Conservation (phyloP, 2,797 vertebrate species). For the Rhyacichthys aspro region DNA sequence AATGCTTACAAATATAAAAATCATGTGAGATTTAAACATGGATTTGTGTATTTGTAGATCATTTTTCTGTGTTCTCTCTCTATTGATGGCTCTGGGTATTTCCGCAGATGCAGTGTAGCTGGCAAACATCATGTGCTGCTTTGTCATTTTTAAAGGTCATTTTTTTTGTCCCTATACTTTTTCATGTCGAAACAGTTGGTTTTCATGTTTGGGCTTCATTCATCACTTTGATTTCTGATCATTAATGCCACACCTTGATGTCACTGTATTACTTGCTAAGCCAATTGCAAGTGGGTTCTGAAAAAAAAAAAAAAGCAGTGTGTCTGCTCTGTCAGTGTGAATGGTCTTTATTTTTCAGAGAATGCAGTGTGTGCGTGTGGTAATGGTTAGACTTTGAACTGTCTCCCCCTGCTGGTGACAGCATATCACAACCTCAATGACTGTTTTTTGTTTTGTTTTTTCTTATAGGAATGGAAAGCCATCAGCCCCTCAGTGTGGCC, state of each 20-base stretch:
- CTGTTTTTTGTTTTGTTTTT: constrained; percentile 29
- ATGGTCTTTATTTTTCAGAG: background rate
- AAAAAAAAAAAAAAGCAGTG: constrained; percentile 11
- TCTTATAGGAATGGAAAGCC: constrained; percentile 79
- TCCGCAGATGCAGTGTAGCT: constrained; percentile 87
- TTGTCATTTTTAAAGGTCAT: constrained; percentile 71
- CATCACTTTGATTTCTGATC: constrained; percentile 33
- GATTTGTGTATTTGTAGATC: too few relatives aligned
- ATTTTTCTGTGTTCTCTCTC: constrained; percentile 47
- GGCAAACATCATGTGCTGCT: constrained; percentile 88
- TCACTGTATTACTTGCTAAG: constrained; percentile 6
- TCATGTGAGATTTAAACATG: background rate
- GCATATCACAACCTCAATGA: constrained; percentile 13
- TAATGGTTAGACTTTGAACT: constrained; percentile 23
- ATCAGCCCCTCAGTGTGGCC: constrained; percentile 86
- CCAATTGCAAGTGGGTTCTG: constrained; percentile 16
- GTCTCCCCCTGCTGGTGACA: constrained; percentile 34
- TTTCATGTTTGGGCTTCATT: constrained; percentile 40
- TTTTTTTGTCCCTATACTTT: constrained; percentile 21
- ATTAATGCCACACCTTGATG: constrained; percentile 11
- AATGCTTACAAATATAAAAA: background rate
- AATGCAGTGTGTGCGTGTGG: background rate
- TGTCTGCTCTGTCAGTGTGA: constrained; percentile 12
- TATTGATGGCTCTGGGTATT: constrained; percentile 59
- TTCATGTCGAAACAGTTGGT: constrained; percentile 13